These are phyloP conservation scores for Microtus oregoni DNA, from an alignment of 2,113 vertebrate genomes.

Conservation along the genomic window DNA sequence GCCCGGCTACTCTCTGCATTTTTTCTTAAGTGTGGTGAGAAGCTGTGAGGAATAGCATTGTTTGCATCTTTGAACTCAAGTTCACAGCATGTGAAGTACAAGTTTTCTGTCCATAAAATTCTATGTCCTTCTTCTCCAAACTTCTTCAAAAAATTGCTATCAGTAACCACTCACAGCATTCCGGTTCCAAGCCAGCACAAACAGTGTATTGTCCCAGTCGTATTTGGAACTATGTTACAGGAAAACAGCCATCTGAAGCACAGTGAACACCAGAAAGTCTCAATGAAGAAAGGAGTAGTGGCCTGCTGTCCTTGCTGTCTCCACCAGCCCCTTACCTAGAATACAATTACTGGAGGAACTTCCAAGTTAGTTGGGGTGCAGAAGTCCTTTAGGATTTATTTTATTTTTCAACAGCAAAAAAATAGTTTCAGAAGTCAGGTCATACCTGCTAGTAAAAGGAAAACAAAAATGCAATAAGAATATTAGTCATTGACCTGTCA, in stretches of 20 bases:
- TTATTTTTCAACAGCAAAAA: background rate
- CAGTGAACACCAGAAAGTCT: too few species aligned
- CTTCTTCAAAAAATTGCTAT: background rate
- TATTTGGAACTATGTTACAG: background rate
- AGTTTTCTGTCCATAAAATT: fast-evolving
- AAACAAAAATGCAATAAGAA: background rate
- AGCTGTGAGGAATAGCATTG: fast-evolving
- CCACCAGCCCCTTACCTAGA: background rate
- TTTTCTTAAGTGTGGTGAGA: background rate
- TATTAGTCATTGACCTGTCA: background rate
- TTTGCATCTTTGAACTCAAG: background rate
- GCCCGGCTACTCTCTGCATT: too few species aligned
- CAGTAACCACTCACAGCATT: background rate
- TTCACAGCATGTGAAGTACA: background rate
- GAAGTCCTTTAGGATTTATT: background rate
- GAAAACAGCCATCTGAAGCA: background rate
- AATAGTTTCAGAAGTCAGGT: background rate
- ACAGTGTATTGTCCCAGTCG: background rate
- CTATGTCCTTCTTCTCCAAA: background rate
- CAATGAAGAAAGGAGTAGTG: background rate
- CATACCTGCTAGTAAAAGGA: background rate
- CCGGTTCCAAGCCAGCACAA: background rate
- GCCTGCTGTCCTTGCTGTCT: background rate
- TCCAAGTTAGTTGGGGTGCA: background rate
- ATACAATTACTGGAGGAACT: background rate